Evolutionary conservation across 2,113 vertebrate species (phyloP), one percentile per base, ranked within the genome.

Genomic region (Athene noctua): DNA sequence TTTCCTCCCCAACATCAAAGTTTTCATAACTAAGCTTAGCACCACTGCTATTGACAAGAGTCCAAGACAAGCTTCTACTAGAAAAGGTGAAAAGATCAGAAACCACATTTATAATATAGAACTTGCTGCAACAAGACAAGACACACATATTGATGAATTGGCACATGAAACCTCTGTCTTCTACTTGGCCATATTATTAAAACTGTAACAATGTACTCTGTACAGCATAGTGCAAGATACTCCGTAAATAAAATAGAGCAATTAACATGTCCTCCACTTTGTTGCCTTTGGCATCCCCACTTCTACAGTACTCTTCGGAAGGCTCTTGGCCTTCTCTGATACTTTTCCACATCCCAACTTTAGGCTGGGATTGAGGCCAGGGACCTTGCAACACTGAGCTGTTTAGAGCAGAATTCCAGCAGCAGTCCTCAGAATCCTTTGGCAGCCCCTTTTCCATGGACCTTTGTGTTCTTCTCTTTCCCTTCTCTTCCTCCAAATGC

Each of bases 81-180:
- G 92, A 86, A 88, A 71, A 79, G 80, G 9, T 68, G 40, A 84
- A 80, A 94, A 92, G 57, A 86, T 67, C 65, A 81, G 61, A 94
- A 96, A 83, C 61, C 77, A 91, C 66, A 65, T 66, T 75, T 79
- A 30, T 58, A 71, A 72, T 8, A 38, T 1, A 89, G 49, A 93
- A 94, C 94, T 63, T 92, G 92, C 75, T 93, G 59, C 70, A 93
- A 94, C 96, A 96, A 94, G 95, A 91, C 65, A 71, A 86, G 87
- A 82, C 80, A 92, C 58, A 90, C 52, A 72, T 88, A 96, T 86
- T 79, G 92, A 95, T 89, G 88, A 94, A 96, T 0, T 88, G 77
- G 90, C 90, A 72, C 80, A 38, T 11, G 49, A 84, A 75, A 81
- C 19, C 36, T 81, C 70, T 90, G 73, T 84, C 46, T 91, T 90